These are phyloP conservation scores for Tachina grossa DNA, from an alignment of 2,888 invertebrate genomes.

Conservation along the genomic window DNA sequence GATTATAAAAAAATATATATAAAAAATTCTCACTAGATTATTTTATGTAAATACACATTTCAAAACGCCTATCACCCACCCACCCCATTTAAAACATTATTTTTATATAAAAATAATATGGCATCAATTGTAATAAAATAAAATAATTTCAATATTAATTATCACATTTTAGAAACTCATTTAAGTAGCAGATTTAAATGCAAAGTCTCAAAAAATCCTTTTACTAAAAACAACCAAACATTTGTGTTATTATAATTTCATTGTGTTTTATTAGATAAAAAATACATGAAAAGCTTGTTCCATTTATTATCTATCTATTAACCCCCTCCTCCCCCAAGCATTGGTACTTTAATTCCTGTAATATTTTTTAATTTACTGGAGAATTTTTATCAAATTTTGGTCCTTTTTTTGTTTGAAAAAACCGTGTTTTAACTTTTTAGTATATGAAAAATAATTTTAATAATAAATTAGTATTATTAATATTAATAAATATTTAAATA, in stretches of 20 bases:
- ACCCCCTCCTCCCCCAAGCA: constrained; percentile 3
- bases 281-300: constrained; percentile 23
- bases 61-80: background rate
- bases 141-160: background rate
- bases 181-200: background rate
- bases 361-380: constrained; percentile 9
- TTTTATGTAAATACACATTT: constrained; percentile 36
- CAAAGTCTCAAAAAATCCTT: constrained; percentile 1
- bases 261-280: constrained; percentile 11
- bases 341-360: constrained; percentile 10
- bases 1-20: constrained; percentile 2
- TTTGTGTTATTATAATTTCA: constrained; percentile 35
- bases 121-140: background rate
- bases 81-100: constrained; percentile 10
- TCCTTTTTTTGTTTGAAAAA: background rate
- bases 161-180: background rate
- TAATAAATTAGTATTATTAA: background rate
- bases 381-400: constrained; percentile 6
- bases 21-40: constrained; percentile 1
- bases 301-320: constrained; percentile 35
- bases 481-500: constrained; percentile 20
- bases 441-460: background rate
- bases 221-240: constrained; percentile 26
- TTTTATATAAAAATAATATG: background rate
- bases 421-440: background rate